These are phyloP conservation scores for Wasmannia auropunctata DNA, from an alignment of 1,140 invertebrate species.

Conservation along the genomic window DNA sequence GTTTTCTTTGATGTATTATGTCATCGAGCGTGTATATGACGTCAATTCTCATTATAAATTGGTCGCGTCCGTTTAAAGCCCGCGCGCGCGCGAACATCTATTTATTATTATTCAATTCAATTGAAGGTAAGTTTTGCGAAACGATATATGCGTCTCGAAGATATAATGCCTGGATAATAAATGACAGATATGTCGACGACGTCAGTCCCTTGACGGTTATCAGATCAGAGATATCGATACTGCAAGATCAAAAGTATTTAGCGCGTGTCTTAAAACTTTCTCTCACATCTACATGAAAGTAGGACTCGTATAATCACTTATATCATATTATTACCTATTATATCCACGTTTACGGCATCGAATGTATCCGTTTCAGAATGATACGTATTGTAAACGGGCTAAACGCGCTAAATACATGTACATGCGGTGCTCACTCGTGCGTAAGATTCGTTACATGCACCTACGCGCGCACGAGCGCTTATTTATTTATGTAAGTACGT, in stretches of 20 bases:
- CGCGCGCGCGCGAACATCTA: background rate
- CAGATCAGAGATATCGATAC: background rate
- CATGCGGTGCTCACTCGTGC: conserved; percentile 31
- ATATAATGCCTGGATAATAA: background rate
- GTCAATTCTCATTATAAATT: background rate
- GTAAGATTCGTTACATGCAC: conserved; percentile 9
- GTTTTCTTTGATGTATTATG: background rate
- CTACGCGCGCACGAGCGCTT: background rate
- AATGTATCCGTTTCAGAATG: background rate
- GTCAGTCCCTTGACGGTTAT: background rate
- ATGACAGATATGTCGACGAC: background rate
- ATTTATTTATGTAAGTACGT: conserved; percentile 39
- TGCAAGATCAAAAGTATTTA: conserved; percentile 26
- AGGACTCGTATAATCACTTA: conserved; percentile 30
- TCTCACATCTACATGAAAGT: conserved; percentile 9
- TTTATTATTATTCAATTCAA: conserved; percentile 12
- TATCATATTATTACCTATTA: conserved; percentile 43
- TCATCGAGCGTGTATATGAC: background rate
- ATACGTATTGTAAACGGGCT: background rate
- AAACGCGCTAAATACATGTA: background rate
- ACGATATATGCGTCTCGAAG: background rate
- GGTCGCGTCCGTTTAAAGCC: background rate
- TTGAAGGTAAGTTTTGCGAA: background rate
- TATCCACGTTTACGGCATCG: conserved; percentile 12
- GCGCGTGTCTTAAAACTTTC: conserved; percentile 22